Evolutionary conservation across 2,113 vertebrate genomes (phyloP).

Genomic region (Otolemur garnettii): DNA sequence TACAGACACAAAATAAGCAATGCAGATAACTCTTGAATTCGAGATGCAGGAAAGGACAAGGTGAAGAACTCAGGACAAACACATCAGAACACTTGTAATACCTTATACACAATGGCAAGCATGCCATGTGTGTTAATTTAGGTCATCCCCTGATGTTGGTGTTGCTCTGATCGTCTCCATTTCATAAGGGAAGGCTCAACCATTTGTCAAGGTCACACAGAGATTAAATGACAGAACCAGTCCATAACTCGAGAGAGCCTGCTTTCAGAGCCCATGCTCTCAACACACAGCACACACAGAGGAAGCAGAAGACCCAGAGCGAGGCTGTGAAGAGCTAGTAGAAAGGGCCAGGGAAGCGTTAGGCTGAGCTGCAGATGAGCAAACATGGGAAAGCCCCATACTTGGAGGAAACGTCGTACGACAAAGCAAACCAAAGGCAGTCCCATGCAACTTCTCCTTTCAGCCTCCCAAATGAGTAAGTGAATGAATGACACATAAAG

Average conservation of each 20-base stretch:
- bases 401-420: not conserved
- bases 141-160: not conserved
- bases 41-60: not conserved
- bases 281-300: not conserved
- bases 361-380: not conserved
- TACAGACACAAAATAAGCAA: not conserved
- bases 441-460: not conserved
- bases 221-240: not conserved
- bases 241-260: not conserved
- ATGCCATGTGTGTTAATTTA: not conserved
- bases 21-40: not conserved
- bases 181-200: not conserved
- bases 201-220: not conserved
- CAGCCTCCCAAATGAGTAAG: not conserved
- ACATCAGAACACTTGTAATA: not conserved
- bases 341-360: not conserved
- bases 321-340: not conserved
- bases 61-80: not conserved
- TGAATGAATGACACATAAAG: not conserved
- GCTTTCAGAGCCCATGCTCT: not conserved
- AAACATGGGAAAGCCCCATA: not conserved
- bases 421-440: not conserved
- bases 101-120: not conserved
- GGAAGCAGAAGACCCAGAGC: not conserved
- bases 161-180: not conserved